Base-by-base conservation (phyloP, 2,113 vertebrate species). In the Podiceps cristatus region DNA sequence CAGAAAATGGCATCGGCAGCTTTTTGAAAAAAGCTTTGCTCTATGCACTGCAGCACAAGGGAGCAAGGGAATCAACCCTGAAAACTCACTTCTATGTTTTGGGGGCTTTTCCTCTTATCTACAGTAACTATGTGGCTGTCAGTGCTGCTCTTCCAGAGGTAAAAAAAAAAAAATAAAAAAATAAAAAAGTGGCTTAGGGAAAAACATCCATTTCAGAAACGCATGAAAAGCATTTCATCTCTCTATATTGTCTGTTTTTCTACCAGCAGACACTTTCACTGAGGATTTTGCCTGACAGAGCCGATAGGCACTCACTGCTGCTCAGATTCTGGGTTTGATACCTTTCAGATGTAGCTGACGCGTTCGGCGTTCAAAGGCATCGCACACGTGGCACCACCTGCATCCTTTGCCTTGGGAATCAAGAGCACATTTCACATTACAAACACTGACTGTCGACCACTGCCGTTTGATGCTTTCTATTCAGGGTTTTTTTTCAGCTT, bases 181-280 rank as follows among this genome's bases (percentile, higher is more conserved):
- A 22, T 80, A 83, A 93, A 37, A 37, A 37, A 37, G 37, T 37
- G 37, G 27, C 72, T 45, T 63, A 75, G 31, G 45, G 50, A 45
- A 89, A 94, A 93, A 72, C 17, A 89, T 20, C 60, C 67, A 50
- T 60, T 42, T 88, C 75, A 88, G 71, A 95, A 96, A 92, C 72
- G 42, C 29, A 56, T 82, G 67, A 96, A 94, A 85, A 95, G 37
- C 75, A 66, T 73, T 93, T 97, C 45, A 94, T 72, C 20, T 88
- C n/a, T 84, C 17, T 3, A 10, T 53, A 75, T 87, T 77, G 53
- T 90, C 91, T 93, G 63, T 33, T 94, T 71, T 91, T 69, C 72
- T 81, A 90, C 76, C 44, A 79, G 88, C 85, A 96, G 76, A 68
- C 49, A 47, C 79, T 78, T 84, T 76, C 88, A 76, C 78, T 68